Evolutionary conservation across 1,140 invertebrate genomes (phyloP).

Genomic region (Drosophila pruinosa): DNA sequence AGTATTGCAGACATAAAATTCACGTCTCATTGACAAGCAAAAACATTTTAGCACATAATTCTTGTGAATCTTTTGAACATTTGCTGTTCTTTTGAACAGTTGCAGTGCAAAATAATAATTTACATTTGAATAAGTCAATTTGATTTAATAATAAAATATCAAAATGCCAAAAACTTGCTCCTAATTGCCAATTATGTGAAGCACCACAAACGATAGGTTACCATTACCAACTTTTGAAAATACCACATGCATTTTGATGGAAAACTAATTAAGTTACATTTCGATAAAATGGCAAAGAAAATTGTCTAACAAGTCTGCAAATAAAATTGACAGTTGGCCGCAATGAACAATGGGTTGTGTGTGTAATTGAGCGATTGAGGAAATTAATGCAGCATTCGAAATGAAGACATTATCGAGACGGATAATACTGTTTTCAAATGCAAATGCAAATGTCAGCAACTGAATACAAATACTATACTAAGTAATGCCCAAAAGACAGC

Average conservation of each 20-base stretch:
- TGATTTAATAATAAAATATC: slow-evolving; percentile 16
- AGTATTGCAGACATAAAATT: slow-evolving; percentile 43
- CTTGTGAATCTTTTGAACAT: not conserved
- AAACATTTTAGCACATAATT: slow-evolving; percentile 64
- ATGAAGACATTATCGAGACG: slow-evolving; percentile 26
- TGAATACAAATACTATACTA: slow-evolving; percentile 45
- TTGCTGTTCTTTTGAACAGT: slow-evolving; percentile 22
- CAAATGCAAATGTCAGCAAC: slow-evolving; percentile 33
- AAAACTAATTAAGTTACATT: slow-evolving; percentile 58
- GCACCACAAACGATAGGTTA: slow-evolving; percentile 7
- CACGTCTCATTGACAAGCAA: slow-evolving; percentile 68
- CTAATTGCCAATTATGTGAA: slow-evolving; percentile 59
- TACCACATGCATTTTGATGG: not conserved
- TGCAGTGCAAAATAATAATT: slow-evolving; percentile 17
- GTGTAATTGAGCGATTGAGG: slow-evolving; percentile 17
- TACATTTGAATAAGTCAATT: slow-evolving; percentile 5
- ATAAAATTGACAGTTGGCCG: slow-evolving; percentile 20
- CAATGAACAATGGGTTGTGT: not conserved
- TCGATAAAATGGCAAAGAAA: not conserved
- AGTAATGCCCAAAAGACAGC: slow-evolving; percentile 34
- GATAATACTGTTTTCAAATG: slow-evolving; percentile 5
- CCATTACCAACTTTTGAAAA: not conserved
- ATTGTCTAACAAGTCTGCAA: not conserved
- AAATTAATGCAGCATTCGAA: slow-evolving; percentile 39
- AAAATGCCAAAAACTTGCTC: slow-evolving; percentile 26